Base-by-base conservation (phyloP, 1,140 invertebrate species). In the Druon quercuslanigerum region DNA sequence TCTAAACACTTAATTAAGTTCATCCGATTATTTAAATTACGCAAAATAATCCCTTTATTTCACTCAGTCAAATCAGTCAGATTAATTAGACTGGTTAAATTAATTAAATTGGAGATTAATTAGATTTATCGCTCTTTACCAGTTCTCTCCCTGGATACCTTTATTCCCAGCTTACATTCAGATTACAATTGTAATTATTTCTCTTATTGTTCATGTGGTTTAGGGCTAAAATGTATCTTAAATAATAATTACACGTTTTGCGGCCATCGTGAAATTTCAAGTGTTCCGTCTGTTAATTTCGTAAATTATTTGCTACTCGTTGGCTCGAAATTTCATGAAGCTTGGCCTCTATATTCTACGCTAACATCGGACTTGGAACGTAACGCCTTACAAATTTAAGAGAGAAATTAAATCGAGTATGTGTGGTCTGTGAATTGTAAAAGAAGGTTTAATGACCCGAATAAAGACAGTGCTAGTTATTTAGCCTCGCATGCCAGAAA, bases 211-310 rank as follows among this genome's bases (percentile, higher is more conserved):
- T 13, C 25, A 14, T 66, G 25, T 33, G 9, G 16, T 66, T 66
- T 60, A 60, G 40, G 57, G 57, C 57, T 60, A 60, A 33, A 2
- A 40, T 66, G 60, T 66, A 40, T n/a, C 60, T 66, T 66, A 66
- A 66, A 66, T 40, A 66, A 66, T 40, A 66, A 66, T 66, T 66
- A 66, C 25, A 66, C 19, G 20, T 73, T 11, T 33, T 52, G 33
- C 14, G 50, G 17, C 56, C 19, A n/a, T 51, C 25, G 50, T 56
- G 54, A 77, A 54, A 73, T 54, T 77, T 72, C 72, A 52, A 72
- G 71, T 51, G 16, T 60, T 54, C n/a, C 19, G 46, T 16, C 17
- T 51, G 51, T 51, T 60, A 13, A 54, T 54, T 50, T 56, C 9
- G 56, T 76, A 17, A 76, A 25, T 60, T 13, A 66, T 40, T n/a